Conservation (phyloP, 2,888 invertebrate genomes). For the Parthenolecanium corni region DNA sequence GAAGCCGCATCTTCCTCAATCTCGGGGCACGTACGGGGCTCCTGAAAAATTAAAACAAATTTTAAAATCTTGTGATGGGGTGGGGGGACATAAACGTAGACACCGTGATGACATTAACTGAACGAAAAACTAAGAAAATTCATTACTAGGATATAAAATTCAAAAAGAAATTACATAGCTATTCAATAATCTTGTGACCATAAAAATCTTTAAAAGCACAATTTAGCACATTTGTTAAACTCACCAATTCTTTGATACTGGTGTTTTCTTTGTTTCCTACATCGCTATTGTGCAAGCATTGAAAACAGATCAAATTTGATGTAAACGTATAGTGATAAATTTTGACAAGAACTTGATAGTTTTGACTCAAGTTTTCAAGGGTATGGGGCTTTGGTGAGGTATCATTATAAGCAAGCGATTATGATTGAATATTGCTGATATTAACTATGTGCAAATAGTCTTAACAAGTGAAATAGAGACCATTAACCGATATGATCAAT, state of each 20-base stretch:
- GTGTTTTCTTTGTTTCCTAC: constrained; percentile 59
- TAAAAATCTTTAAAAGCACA: constrained; percentile 31
- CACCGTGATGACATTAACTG: neutral
- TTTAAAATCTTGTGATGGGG: neutral
- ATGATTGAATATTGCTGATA: too few relatives aligned
- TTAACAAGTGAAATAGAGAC: too few relatives aligned
- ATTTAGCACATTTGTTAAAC: constrained; percentile 38
- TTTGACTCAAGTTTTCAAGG: too few relatives aligned
- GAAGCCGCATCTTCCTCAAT: constrained; percentile 73
- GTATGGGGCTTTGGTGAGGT: too few relatives aligned
- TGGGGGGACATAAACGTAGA: neutral
- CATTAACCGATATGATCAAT: too few relatives aligned
- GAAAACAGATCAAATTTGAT: constrained; percentile 38
- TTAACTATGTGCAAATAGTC: too few relatives aligned
- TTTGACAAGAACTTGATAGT: neutral
- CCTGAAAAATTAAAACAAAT: constrained; percentile 45
- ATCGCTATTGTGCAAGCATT: constrained; percentile 49
- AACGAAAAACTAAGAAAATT: neutral
- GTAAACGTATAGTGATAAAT: neutral
- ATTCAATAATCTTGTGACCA: neutral
- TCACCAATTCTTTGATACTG: constrained; percentile 68
- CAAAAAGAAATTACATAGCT: neutral
- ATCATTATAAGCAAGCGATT: too few relatives aligned
- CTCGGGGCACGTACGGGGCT: constrained; percentile 76
- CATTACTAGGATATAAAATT: neutral